Conservation (phyloP, 1,140 invertebrate species). For the Drosophila aff. region DNA sequence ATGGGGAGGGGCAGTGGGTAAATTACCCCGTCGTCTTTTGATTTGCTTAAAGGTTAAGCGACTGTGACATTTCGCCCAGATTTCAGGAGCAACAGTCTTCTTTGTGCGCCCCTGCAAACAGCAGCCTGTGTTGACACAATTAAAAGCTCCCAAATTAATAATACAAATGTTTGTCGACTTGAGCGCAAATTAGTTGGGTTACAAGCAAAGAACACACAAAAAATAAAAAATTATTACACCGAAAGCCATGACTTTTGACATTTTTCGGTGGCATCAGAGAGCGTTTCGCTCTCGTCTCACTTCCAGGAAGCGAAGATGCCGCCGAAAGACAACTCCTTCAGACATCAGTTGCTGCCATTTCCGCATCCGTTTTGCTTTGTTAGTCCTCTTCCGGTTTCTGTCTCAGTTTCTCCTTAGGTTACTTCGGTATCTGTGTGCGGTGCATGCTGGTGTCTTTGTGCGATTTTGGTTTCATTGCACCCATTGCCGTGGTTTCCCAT, state of each 20-base stretch:
- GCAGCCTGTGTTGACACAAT: slow-evolving; percentile 40
- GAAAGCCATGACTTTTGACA: slow-evolving; percentile 35
- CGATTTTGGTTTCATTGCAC: slow-evolving; percentile 76
- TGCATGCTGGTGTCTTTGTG: slow-evolving; percentile 42
- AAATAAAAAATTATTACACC: slow-evolving; percentile 11
- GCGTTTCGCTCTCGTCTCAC: slow-evolving; percentile 23
- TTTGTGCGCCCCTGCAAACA: slow-evolving; percentile 3
- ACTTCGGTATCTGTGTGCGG: slow-evolving; percentile 19
- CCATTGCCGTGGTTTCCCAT: slow-evolving; percentile 56
- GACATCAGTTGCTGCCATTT: slow-evolving; percentile 67
- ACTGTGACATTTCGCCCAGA: slow-evolving; percentile 59
- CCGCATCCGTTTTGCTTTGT: slow-evolving; percentile 76
- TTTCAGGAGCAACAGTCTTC: slow-evolving; percentile 32
- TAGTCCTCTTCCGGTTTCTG: slow-evolving; percentile 59
- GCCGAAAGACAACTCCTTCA: slow-evolving; percentile 56
- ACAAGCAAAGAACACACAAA: not conserved
- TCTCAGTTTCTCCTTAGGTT: slow-evolving; percentile 25
- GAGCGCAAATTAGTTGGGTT: slow-evolving; percentile 35
- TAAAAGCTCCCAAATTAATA: slow-evolving; percentile 38
- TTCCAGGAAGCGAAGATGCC: slow-evolving; percentile 33
- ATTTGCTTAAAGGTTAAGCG: slow-evolving; percentile 78
- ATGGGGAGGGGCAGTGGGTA: slow-evolving; percentile 6
- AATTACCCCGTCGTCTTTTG: slow-evolving; percentile 61
- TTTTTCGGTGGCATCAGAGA: slow-evolving; percentile 12
- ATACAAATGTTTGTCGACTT: slow-evolving; percentile 50